Evolutionary conservation across 2,113 vertebrate species (phyloP).

Genomic region (Ibidorhyncha struthersii): DNA sequence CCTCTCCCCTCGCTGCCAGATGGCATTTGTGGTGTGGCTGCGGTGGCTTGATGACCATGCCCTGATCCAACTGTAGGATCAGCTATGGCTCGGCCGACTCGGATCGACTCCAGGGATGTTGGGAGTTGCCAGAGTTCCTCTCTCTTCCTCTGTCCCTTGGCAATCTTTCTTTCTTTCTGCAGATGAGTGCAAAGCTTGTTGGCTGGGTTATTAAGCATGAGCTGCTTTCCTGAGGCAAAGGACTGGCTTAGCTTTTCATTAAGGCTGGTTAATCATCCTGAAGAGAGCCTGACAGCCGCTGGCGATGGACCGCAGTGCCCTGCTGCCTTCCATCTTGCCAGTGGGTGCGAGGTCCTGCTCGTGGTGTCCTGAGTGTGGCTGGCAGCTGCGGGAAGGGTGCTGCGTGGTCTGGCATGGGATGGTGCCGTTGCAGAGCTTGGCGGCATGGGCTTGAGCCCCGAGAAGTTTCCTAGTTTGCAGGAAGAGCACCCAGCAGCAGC

Average conservation of each 20-base stretch:
- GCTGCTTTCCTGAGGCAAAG: background rate
- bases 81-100: background rate
- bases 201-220: background rate
- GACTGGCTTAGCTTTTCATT: background rate
- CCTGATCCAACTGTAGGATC: background rate
- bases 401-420: background rate
- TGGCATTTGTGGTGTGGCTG: fast-evolving
- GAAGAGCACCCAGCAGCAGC: background rate
- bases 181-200: background rate
- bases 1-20: fast-evolving
- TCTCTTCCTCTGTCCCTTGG: background rate
- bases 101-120: background rate
- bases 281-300: background rate
- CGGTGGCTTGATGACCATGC: background rate
- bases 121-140: background rate
- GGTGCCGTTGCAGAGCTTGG: background rate
- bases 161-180: background rate
- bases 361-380: fast-evolving
- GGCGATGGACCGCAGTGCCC: background rate
- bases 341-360: background rate
- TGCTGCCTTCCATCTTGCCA: fast-evolving
- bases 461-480: background rate
- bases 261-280: background rate
- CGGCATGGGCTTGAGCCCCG: fast-evolving
- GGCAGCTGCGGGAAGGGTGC: fast-evolving